phyloP scores from a whole-genome alignment of 2,113 vertebrate genomes.

The Erpornis zantholeuca region DNA sequence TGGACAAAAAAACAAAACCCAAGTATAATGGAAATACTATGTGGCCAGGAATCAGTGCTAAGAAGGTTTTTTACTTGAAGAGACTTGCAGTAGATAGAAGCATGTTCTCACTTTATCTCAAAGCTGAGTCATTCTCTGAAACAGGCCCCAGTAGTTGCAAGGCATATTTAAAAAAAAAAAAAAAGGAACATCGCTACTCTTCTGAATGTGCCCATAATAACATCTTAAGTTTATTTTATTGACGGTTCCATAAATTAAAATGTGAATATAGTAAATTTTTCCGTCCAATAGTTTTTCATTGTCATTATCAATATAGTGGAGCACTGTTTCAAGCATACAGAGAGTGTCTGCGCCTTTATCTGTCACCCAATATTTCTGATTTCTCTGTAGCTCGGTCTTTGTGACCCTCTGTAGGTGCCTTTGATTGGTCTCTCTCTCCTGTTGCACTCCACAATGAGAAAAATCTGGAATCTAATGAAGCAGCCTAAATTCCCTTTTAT shows the following conservation, averaged over 20 bases:
- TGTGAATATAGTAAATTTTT: background rate
- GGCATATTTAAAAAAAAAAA: fast-evolving
- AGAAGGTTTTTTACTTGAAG: background rate
- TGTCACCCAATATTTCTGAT: background rate
- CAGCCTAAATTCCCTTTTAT: background rate
- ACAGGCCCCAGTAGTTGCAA: background rate
- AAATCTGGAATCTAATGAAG: background rate
- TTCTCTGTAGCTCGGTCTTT: background rate
- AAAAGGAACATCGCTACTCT: background rate
- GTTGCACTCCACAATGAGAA: background rate
- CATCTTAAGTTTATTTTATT: background rate
- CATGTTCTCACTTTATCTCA: background rate
- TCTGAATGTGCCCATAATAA: background rate
- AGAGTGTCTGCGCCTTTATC: background rate
- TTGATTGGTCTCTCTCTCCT: background rate
- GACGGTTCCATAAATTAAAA: background rate
- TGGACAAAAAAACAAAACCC: background rate
- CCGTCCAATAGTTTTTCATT: background rate
- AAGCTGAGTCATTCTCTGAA: background rate
- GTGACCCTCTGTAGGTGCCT: background rate
- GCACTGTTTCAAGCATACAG: background rate
- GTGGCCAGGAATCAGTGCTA: background rate
- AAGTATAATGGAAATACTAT: background rate
- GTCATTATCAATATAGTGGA: too few species aligned
- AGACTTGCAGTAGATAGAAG: background rate